Conservation (phyloP, 2,888 invertebrate species). For the Phortica okadai region DNA sequence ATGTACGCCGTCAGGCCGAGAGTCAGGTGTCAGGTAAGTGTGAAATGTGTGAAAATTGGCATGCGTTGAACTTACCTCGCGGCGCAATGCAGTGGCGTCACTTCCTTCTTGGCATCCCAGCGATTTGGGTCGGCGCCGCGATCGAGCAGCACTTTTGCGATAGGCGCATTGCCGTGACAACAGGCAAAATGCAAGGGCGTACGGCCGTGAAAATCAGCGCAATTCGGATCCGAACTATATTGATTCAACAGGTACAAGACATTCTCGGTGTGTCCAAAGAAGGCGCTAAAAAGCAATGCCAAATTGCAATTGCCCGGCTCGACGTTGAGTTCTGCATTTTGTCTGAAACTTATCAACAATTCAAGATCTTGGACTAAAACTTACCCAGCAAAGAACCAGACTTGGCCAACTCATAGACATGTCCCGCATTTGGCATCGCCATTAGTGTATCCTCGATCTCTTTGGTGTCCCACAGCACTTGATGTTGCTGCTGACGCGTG, state of each 20-base stretch:
- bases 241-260: constrained; percentile 66
- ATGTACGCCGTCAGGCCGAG: not conserved
- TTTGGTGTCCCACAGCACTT: constrained; percentile 71
- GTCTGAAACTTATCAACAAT: not conserved
- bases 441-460: constrained; percentile 73
- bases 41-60: not conserved
- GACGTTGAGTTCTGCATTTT: constrained; percentile 60
- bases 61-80: constrained; percentile 78
- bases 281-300: constrained; percentile 71
- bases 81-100: constrained; percentile 87
- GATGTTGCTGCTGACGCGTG: constrained; percentile 69
- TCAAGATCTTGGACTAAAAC: not conserved
- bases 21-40: not conserved
- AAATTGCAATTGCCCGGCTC: constrained; percentile 72
- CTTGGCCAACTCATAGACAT: constrained; percentile 68
- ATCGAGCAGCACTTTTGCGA: constrained; percentile 83
- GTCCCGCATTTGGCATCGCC: constrained; percentile 60
- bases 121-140: constrained; percentile 83
- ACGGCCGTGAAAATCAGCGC: constrained; percentile 82
- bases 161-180: constrained; percentile 84
- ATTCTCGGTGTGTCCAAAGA: constrained; percentile 70
- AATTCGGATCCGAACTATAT: constrained; percentile 79
- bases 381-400: constrained; percentile 67
- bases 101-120: constrained; percentile 84
- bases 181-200: constrained; percentile 88